Percentiles rank a stretch among this genome's conserved stretches.
Conservation (phyloP, 92 coral and sea anemone species). For the Heteractis magnifica region DNA sequence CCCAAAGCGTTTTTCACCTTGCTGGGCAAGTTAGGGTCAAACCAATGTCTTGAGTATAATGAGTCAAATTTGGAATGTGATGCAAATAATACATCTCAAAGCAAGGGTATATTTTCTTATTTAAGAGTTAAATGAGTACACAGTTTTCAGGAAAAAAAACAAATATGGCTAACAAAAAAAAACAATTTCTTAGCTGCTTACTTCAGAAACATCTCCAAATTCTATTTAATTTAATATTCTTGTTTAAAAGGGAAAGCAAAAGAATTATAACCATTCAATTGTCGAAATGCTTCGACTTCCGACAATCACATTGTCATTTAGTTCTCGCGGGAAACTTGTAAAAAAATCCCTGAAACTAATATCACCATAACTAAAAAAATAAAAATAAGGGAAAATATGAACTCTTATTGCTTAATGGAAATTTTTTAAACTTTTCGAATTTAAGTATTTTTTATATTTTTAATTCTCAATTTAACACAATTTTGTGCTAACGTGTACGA, state of each 20-base stretch:
- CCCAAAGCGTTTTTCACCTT: neutral
- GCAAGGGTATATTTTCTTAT: neutral
- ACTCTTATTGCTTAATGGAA: neutral
- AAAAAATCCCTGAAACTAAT: neutral
- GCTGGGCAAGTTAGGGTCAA: too few species aligned
- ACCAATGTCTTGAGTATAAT: neutral
- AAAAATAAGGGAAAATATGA: neutral
- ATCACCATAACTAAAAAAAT: neutral
- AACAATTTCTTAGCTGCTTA: neutral
- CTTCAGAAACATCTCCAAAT: neutral
- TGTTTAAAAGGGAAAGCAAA: neutral
- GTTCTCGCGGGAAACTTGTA: constrained; percentile 1
- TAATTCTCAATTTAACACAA: neutral
- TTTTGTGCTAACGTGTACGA: neutral
- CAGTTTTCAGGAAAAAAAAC: neutral
- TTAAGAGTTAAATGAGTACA: neutral
- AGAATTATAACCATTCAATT: neutral
- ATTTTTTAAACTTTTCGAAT: neutral
- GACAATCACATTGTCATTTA: neutral
- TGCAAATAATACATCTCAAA: neutral
- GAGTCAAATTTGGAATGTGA: neutral
- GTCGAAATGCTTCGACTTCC: neutral
- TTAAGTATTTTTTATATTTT: neutral
- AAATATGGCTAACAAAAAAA: neutral
- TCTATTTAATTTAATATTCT: neutral